Conservation (phyloP, 1,140 invertebrate genomes). For the Drosophila arizonae region DNA sequence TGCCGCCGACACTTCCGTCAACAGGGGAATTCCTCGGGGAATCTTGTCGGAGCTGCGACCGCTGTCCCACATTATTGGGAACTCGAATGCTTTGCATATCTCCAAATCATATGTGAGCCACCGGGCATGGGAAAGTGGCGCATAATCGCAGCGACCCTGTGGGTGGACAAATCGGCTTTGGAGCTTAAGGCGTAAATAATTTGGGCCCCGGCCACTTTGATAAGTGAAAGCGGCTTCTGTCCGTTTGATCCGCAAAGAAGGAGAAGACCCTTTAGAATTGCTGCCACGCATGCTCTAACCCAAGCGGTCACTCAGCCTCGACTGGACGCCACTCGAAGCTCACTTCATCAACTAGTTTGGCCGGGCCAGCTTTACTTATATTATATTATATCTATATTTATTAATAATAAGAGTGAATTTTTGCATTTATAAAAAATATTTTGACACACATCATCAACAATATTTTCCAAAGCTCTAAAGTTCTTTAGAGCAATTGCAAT, state of each 20-base stretch:
- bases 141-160: slow-evolving; percentile 14
- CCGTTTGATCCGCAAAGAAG: slow-evolving; percentile 55
- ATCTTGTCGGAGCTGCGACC: neutral
- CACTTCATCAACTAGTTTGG: no score
- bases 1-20: slow-evolving; percentile 60
- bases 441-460: no score
- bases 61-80: slow-evolving; percentile 21
- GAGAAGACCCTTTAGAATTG: slow-evolving; percentile 37
- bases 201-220: slow-evolving; percentile 64
- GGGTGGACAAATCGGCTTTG: slow-evolving; percentile 70
- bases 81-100: slow-evolving; percentile 23
- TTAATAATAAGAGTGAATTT: no score
- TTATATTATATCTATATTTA: no score
- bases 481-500: neutral
- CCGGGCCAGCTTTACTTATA: no score
- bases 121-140: slow-evolving; percentile 1
- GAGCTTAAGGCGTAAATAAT: slow-evolving; percentile 78
- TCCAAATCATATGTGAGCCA: slow-evolving; percentile 14
- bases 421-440: neutral
- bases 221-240: slow-evolving; percentile 64
- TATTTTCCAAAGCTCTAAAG: neutral
- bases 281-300: slow-evolving; percentile 17
- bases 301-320: neutral
- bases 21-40: slow-evolving; percentile 21
- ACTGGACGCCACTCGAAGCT: no score